phyloP scores from a whole-genome alignment of 2,888 invertebrate genomes.

The Limenitis camilla region DNA sequence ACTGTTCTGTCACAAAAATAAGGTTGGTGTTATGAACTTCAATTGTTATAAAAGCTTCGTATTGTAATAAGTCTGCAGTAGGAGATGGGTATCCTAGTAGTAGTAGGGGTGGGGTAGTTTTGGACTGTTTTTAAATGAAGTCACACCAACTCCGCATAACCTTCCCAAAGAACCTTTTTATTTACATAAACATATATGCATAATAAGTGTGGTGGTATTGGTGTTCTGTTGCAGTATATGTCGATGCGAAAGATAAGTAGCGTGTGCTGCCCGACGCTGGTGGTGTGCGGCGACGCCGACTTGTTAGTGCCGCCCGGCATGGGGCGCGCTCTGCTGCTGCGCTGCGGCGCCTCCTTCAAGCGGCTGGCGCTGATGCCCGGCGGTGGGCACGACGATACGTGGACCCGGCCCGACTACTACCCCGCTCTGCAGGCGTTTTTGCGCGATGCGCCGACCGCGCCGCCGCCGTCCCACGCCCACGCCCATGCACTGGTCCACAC shows the following conservation, averaged over 20 bases:
- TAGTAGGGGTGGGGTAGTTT: no score
- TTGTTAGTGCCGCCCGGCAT: conserved; percentile 91
- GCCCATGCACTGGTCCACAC: no score
- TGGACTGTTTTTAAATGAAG: no score
- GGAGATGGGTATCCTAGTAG: no score
- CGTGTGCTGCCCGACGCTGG: conserved; percentile 84
- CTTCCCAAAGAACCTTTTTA: no score
- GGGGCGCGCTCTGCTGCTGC: conserved; percentile 86
- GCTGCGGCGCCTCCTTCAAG: conserved; percentile 84
- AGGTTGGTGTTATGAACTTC: conserved; percentile 77
- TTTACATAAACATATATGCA: no score
- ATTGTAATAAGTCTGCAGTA: no score
- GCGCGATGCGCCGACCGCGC: conserved; percentile 45
- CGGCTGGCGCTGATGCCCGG: conserved; percentile 83
- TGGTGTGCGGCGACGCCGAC: conserved; percentile 92
- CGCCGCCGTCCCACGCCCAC: no score
- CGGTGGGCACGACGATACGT: conserved; percentile 96
- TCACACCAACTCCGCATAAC: no score
- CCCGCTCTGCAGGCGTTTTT: conserved; percentile 72
- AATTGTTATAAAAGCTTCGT: no score
- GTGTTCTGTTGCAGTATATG: conserved; percentile 75
- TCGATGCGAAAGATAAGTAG: conserved; percentile 83
- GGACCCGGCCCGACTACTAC: conserved; percentile 90
- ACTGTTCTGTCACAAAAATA: conserved; percentile 90
- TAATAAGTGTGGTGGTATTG: background rate